Conservation (phyloP, 2,888 invertebrate genomes). For the Arrhopalites spinosus region DNA sequence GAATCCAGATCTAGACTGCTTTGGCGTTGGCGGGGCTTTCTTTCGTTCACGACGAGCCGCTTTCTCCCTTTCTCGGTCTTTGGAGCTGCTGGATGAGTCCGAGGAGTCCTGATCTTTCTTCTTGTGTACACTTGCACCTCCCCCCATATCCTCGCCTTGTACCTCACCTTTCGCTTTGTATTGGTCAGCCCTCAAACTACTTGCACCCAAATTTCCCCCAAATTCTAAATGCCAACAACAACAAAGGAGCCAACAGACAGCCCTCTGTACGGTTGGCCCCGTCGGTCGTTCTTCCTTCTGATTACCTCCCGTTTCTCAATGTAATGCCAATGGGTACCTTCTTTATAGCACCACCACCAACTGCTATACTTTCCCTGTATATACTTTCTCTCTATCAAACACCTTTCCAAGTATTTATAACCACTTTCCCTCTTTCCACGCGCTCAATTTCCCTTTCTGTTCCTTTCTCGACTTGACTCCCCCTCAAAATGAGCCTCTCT, state of each 20-base stretch:
- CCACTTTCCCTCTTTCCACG: neutral
- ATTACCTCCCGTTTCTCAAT: too few relatives aligned
- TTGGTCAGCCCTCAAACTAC: slow-evolving; percentile 1
- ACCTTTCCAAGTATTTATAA: too few relatives aligned
- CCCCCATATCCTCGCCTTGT: too few relatives aligned
- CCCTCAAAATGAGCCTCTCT: too few relatives aligned
- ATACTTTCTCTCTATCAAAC: too few relatives aligned
- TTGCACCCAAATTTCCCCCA: neutral
- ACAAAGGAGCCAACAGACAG: neutral
- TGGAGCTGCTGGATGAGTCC: slow-evolving; percentile 48
- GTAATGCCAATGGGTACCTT: too few relatives aligned
- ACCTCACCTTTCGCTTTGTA: neutral
- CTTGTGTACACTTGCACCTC: slow-evolving; percentile 55
- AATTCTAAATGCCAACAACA: slow-evolving; percentile 13
- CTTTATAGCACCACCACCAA: too few relatives aligned
- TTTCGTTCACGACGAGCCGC: slow-evolving; percentile 39
- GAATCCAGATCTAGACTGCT: slow-evolving; percentile 51
- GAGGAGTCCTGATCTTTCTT: slow-evolving; percentile 49
- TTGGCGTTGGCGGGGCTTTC: slow-evolving; percentile 40
- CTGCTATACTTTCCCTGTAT: too few relatives aligned
- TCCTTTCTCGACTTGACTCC: too few relatives aligned
- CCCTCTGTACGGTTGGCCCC: slow-evolving; percentile 7
- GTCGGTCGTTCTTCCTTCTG: too few relatives aligned
- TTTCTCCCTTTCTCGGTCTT: too few relatives aligned
- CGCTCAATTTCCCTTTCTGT: slow-evolving; percentile 15